Conservation (phyloP, 2,888 invertebrate genomes). For the Lymantria monacha region DNA sequence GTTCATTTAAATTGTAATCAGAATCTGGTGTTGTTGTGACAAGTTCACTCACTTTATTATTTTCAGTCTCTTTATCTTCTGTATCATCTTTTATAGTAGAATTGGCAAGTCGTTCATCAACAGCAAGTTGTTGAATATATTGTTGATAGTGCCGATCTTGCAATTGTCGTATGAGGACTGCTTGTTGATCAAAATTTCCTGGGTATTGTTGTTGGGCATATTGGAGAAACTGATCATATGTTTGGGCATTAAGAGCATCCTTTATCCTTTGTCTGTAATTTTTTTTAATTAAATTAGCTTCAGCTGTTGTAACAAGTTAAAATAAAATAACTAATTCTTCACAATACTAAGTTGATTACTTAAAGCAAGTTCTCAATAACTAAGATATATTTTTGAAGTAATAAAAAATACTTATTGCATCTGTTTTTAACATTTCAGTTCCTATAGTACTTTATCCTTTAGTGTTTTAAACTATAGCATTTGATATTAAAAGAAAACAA, state of each 20-base stretch:
- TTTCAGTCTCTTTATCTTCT: conserved; percentile 38
- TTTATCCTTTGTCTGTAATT: conserved; percentile 90
- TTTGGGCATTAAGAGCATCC: conserved; percentile 97
- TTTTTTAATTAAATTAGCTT: too few species aligned
- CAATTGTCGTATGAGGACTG: conserved; percentile 94
- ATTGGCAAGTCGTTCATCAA: conserved; percentile 67
- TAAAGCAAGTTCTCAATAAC: too few species aligned
- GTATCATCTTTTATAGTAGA: conserved; percentile 50
- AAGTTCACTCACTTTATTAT: conserved; percentile 13
- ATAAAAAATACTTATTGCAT: too few species aligned
- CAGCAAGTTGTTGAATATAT: conserved; percentile 96
- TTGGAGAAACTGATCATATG: conserved; percentile 91
- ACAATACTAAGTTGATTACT: too few species aligned
- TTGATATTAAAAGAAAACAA: too few species aligned
- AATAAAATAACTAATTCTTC: too few species aligned
- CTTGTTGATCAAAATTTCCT: conserved; percentile 94
- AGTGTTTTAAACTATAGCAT: too few species aligned
- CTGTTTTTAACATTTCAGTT: too few species aligned
- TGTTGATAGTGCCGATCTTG: conserved; percentile 99
- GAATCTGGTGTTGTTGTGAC: conserved; percentile 37
- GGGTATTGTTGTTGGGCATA: conserved; percentile 98
- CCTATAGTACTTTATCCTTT: too few species aligned
- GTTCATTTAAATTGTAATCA: conserved; percentile 64
- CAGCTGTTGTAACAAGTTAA: too few species aligned
- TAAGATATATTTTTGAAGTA: too few species aligned